Conservation (phyloP, 2,888 invertebrate species). For the Eupeodes latifasciatus region DNA sequence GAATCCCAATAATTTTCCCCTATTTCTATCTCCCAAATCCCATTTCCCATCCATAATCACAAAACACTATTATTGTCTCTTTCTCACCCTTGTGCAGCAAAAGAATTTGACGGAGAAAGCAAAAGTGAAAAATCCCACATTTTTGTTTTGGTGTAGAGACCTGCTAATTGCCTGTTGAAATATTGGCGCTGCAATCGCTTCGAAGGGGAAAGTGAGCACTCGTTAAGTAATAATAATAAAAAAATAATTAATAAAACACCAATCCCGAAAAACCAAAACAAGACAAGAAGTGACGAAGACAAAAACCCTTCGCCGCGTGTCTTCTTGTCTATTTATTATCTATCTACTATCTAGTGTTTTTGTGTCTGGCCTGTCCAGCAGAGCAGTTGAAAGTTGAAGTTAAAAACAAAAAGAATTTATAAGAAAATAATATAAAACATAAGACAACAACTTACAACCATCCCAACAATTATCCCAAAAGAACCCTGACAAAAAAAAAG, state of each 20-base stretch:
- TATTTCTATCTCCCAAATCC: conserved; percentile 6
- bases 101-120: conserved; percentile 39
- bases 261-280: conserved; percentile 35
- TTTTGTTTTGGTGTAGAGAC: conserved; percentile 45
- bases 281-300: background rate
- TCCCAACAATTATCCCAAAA: background rate
- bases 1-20: conserved; percentile 34
- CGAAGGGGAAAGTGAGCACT: conserved; percentile 29
- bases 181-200: conserved; percentile 59
- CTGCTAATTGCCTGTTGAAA: conserved; percentile 52
- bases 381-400: conserved; percentile 26
- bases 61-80: conserved; percentile 55
- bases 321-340: background rate
- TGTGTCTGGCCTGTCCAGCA: conserved; percentile 29
- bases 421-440: background rate
- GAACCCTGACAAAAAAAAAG: background rate
- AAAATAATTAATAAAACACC: conserved; percentile 20
- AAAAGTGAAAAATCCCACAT: conserved; percentile 51
- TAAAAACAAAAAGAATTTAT: conserved; percentile 24
- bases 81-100: conserved; percentile 26
- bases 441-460: conserved; percentile 31
- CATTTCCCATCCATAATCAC: conserved; percentile 20
- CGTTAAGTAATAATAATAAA: conserved; percentile 18
- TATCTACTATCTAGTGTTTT: conserved; percentile 48
- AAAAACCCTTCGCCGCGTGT: conserved; percentile 56